Evolutionary conservation across 2,888 invertebrate species (phyloP).

Genomic region (Omphaloscelis lunosa): DNA sequence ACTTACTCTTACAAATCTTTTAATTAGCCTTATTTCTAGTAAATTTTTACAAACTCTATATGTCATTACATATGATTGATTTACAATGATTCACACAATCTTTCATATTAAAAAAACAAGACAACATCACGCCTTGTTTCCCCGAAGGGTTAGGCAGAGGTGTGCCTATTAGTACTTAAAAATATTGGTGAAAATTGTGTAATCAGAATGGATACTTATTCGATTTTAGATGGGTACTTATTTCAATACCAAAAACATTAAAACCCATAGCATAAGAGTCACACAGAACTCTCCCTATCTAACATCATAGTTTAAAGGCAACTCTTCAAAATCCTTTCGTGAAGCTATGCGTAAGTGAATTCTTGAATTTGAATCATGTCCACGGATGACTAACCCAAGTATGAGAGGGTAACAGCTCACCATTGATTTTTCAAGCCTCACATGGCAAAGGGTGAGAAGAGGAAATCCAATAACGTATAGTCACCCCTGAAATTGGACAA

Average conservation of each 20-base stretch:
- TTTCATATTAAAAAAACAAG: no score
- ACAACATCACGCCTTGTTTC: no score
- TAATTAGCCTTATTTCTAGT: neutral
- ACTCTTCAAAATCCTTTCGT: constrained; percentile 47
- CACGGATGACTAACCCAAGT: constrained; percentile 64
- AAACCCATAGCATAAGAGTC: neutral
- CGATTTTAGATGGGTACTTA: neutral
- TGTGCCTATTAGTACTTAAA: no score
- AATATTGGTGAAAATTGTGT: neutral
- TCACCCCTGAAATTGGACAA: constrained; percentile 80
- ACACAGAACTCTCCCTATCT: no score
- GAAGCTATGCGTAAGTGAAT: constrained; percentile 55
- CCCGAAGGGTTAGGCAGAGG: no score
- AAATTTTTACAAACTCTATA: neutral
- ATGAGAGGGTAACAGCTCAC: constrained; percentile 63
- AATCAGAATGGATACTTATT: neutral
- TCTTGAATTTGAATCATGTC: constrained; percentile 59
- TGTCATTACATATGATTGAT: neutral
- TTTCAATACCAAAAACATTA: neutral
- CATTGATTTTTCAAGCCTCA: constrained; percentile 86
- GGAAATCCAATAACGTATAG: constrained; percentile 83
- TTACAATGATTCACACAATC: neutral
- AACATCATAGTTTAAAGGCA: constrained; percentile 49
- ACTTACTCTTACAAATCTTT: neutral
- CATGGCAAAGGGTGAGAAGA: constrained; percentile 76